Evolutionary conservation across 2,113 vertebrate species (phyloP).

Genomic region (Madoqua kirkii): DNA sequence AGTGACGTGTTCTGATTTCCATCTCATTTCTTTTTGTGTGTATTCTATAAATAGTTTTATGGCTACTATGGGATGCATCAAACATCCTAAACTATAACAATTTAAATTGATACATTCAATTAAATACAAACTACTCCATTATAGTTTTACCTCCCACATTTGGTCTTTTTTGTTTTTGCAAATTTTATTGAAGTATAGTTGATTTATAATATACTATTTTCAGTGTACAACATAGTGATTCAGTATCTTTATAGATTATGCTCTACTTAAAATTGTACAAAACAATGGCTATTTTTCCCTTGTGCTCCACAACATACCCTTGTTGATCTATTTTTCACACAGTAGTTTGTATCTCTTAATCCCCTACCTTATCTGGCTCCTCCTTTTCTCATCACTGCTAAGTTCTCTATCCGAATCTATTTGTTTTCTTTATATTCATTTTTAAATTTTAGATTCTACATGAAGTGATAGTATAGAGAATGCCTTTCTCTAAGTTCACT

Average conservation of each 20-base stretch:
- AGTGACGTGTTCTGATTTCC: background rate
- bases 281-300: background rate
- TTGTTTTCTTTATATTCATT: background rate
- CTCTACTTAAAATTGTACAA: background rate
- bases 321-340: background rate
- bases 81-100: background rate
- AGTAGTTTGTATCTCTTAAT: background rate
- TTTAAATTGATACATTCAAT: background rate
- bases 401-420: background rate
- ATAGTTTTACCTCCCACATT: background rate
- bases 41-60: background rate
- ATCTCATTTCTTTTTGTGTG: background rate
- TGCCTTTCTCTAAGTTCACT: background rate
- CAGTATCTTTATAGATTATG: background rate
- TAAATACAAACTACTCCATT: background rate
- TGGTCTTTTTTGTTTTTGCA: background rate
- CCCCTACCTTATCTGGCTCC: background rate
- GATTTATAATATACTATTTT: background rate
- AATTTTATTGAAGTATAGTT: background rate
- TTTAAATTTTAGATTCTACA: background rate
- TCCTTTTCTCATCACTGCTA: background rate
- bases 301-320: background rate
- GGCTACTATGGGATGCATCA: background rate
- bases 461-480: background rate
- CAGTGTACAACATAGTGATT: background rate